Evolutionary conservation across 2,113 vertebrate species (phyloP).

Genomic region (Varanus komodoensis): DNA sequence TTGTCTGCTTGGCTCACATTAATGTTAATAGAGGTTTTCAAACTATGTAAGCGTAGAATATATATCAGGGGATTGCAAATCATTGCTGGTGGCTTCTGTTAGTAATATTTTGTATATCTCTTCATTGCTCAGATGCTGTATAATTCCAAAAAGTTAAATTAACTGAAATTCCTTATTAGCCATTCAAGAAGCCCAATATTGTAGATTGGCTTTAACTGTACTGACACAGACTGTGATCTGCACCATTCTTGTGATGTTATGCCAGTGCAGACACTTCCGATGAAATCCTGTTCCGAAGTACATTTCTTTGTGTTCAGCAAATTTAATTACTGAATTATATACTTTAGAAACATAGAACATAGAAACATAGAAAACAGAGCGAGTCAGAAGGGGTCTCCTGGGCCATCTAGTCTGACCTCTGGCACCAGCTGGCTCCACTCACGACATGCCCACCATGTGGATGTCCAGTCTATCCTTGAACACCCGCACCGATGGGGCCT

Average conservation of each 20-base stretch:
- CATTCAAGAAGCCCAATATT: background rate
- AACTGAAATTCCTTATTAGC: slow-evolving; percentile 7
- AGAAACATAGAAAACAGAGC: too few relatives aligned
- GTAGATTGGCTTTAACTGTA: background rate
- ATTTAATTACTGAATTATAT: background rate
- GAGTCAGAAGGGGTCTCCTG: too few relatives aligned
- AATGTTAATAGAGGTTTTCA: slow-evolving; percentile 23
- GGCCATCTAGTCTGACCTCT: too few relatives aligned
- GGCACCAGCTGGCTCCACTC: too few relatives aligned
- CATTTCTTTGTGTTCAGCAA: background rate
- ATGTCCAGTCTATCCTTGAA: too few relatives aligned
- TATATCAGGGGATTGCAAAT: background rate
- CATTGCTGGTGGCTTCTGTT: background rate
- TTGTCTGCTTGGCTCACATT: background rate
- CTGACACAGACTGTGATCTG: background rate
- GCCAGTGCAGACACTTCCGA: background rate
- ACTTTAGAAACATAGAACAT: too few relatives aligned
- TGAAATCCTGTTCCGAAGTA: background rate
- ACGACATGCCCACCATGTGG: too few relatives aligned
- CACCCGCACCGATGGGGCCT: too few relatives aligned
- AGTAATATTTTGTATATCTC: background rate
- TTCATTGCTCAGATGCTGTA: background rate
- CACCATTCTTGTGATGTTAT: background rate
- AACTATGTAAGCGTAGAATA: background rate
- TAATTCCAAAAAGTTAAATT: background rate